Conservation (phyloP, 1,140 invertebrate species). For the Drosophila murphyi region DNA sequence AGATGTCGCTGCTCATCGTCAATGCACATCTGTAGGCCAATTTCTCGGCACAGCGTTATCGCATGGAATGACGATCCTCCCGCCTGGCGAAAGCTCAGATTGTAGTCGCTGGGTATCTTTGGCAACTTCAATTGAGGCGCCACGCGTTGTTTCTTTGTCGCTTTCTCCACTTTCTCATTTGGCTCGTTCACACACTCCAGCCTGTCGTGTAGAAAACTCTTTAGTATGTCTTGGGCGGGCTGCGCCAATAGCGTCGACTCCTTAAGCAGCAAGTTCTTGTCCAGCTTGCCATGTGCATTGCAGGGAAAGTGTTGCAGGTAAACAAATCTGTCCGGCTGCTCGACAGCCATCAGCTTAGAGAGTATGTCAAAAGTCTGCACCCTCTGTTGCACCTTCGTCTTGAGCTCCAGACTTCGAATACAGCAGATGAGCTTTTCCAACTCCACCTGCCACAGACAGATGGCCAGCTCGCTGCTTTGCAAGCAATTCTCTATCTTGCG, state of each 20-base stretch:
- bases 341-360: conserved; percentile 54
- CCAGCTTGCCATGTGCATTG: conserved; percentile 85
- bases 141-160: conserved; percentile 34
- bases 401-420: conserved; percentile 51
- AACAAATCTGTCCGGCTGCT: conserved; percentile 84
- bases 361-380: conserved; percentile 66
- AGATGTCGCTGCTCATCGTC: conserved; percentile 58
- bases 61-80: conserved; percentile 81
- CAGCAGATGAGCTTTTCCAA: conserved; percentile 70
- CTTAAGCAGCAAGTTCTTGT: conserved; percentile 54
- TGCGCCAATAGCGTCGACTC: conserved; percentile 57
- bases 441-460: conserved; percentile 55
- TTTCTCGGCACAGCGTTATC: conserved; percentile 63
- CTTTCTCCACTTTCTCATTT: conserved; percentile 14
- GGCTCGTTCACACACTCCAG: conserved; percentile 54
- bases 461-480: conserved; percentile 42
- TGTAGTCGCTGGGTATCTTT: conserved; percentile 24
- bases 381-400: conserved; percentile 60
- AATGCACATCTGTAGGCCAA: conserved; percentile 61
- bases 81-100: conserved; percentile 61
- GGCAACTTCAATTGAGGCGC: conserved; percentile 2
- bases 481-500: conserved; percentile 69
- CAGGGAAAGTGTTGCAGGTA: conserved; percentile 84
- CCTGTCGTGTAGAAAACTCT: conserved; percentile 63
- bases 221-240: conserved; percentile 60